Percentiles rank a stretch among this genome's conserved stretches.
phyloP scores from a whole-genome alignment of 37 sponge, comb jelly and placozoan species.

The Ianthella basta region DNA sequence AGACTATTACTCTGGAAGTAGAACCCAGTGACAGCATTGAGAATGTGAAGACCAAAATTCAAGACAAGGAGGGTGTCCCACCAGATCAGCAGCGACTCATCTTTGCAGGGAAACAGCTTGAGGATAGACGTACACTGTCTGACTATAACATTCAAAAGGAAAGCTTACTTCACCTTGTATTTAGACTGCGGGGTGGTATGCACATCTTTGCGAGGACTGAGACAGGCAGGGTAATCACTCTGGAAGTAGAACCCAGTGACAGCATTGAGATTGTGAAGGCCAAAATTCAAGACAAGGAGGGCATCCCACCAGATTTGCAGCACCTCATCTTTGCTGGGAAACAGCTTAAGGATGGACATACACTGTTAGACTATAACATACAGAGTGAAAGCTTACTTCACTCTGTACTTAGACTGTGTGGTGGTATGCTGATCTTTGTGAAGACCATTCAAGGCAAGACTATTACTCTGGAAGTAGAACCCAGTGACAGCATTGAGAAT shows the following conservation, averaged over 20 bases:
- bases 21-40: slow-evolving; percentile 95
- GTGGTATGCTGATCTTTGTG: too few relatives aligned
- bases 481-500: too few relatives aligned
- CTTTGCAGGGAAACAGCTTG: slow-evolving; percentile 93
- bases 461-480: too few relatives aligned
- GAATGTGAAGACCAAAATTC: slow-evolving; percentile 96
- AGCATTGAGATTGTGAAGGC: slow-evolving; percentile 23
- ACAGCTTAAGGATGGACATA: slow-evolving; percentile 5
- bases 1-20: slow-evolving; percentile 96
- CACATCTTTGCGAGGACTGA: too few relatives aligned
- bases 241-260: too few relatives aligned
- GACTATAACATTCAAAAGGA: slow-evolving; percentile 32
- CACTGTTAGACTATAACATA: slow-evolving; percentile 8
- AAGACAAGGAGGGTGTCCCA: slow-evolving; percentile 96
- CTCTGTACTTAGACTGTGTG: background rate
- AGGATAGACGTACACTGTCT: slow-evolving; percentile 6
- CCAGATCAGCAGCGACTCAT: slow-evolving; percentile 97
- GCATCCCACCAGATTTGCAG: slow-evolving; percentile 22
- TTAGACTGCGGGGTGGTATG: too few relatives aligned
- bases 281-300: slow-evolving; percentile 30
- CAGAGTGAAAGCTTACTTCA: background rate
- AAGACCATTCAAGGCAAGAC: too few relatives aligned
- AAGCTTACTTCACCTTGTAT: background rate
- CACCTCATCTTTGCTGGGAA: slow-evolving; percentile 32
- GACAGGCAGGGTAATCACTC: too few relatives aligned